Evolutionary conservation across 2,797 vertebrate species (phyloP).

Genomic region (Austrolebias charrua): DNA sequence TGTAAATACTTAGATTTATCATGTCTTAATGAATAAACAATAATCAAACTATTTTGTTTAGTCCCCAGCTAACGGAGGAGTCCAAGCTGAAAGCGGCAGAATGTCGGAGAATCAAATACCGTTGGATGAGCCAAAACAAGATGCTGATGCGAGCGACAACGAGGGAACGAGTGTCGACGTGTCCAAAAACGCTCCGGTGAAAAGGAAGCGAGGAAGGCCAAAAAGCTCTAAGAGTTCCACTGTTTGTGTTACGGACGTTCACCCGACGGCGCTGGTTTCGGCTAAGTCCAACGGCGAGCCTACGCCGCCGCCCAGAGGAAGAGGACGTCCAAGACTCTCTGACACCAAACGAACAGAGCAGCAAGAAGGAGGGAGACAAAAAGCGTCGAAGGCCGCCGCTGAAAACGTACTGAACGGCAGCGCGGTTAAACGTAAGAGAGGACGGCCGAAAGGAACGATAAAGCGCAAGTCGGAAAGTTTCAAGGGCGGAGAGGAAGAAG

Average conservation of each 20-base stretch:
- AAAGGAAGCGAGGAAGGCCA: slow-evolving; percentile 54
- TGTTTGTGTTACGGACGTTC: slow-evolving; percentile 51
- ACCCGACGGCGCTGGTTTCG: slow-evolving; percentile 25
- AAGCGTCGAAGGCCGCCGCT: slow-evolving; percentile 36
- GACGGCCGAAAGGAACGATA: slow-evolving; percentile 55
- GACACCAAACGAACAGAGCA: slow-evolving; percentile 11
- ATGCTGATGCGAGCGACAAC: slow-evolving; percentile 32
- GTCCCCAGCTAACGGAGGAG: slow-evolving; percentile 34
- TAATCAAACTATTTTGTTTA: neutral
- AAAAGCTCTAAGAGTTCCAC: slow-evolving; percentile 60
- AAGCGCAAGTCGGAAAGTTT: slow-evolving; percentile 47
- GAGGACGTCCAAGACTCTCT: slow-evolving; percentile 46
- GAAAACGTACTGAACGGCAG: slow-evolving; percentile 56
- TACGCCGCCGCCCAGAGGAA: slow-evolving; percentile 30
- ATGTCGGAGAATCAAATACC: slow-evolving; percentile 56
- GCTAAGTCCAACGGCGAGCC: slow-evolving; percentile 44
- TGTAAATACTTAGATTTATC: neutral
- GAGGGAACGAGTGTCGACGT: slow-evolving; percentile 29
- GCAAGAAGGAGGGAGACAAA: slow-evolving; percentile 68
- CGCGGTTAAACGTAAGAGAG: slow-evolving; percentile 51
- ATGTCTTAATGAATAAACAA: too few species aligned
- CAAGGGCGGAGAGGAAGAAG: slow-evolving; percentile 29
- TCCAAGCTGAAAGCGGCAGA: slow-evolving; percentile 18
- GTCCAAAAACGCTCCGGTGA: slow-evolving; percentile 36
- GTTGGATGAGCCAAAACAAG: slow-evolving; percentile 37